A percentile compares a stretch with the other conserved stretches of the same genome.
phyloP scores from a whole-genome alignment of 2,113 vertebrate species.

The Phodopus roborovskii region DNA sequence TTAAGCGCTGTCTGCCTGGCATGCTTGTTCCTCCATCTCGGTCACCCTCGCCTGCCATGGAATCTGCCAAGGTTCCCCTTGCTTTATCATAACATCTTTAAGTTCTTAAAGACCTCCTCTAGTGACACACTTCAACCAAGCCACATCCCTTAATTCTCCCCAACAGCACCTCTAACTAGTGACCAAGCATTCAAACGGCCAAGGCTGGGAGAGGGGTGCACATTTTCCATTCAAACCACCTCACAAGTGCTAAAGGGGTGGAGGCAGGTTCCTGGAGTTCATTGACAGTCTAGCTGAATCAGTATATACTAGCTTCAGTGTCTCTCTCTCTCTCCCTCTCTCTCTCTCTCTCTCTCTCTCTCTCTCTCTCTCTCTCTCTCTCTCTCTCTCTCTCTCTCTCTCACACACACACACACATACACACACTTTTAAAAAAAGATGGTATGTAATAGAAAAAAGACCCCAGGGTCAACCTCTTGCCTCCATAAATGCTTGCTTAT shows the following conservation, averaged over 20 bases:
- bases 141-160: not conserved
- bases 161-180: not conserved
- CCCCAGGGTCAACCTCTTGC: not conserved
- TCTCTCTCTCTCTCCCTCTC: not conserved
- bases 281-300: not conserved
- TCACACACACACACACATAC: not conserved
- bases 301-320: not conserved
- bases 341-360: not conserved
- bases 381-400: not conserved
- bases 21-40: too few relatives aligned
- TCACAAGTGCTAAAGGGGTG: not conserved
- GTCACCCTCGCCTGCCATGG: too few relatives aligned
- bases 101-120: not conserved
- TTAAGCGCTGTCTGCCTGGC: too few relatives aligned
- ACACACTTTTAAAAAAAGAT: not conserved
- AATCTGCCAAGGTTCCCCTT: too few relatives aligned
- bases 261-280: not conserved
- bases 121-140: not conserved
- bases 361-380: not conserved
- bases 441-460: not conserved
- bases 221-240: not conserved
- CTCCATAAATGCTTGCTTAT: not conserved
- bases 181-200: not conserved
- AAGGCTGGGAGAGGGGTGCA: not conserved
- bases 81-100: not conserved